A percentile compares a stretch with the other conserved stretches of the same genome.
These are phyloP conservation scores for Cyclophora punctaria DNA, from an alignment of 2,888 invertebrate genomes.

Conservation along the genomic window DNA sequence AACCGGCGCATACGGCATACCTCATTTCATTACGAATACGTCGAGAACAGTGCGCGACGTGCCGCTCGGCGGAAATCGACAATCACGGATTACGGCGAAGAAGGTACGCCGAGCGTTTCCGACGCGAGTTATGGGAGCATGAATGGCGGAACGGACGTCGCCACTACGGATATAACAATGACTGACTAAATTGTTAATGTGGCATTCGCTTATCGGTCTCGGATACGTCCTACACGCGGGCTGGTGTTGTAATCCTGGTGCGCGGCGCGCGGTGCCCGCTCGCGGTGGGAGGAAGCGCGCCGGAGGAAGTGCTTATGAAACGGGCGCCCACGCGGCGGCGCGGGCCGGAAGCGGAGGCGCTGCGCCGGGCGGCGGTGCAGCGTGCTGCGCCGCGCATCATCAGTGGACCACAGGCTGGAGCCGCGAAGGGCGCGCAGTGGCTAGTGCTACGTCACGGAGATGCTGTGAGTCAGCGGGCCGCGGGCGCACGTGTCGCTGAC, in stretches of 20 bases:
- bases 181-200: constrained; percentile 41
- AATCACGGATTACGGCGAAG: constrained; percentile 31
- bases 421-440: constrained; percentile 39
- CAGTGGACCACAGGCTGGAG: constrained; percentile 40
- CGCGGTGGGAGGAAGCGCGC: constrained; percentile 49
- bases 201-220: constrained; percentile 40
- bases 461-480: constrained; percentile 48
- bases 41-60: background rate
- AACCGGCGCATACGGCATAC: constrained; percentile 24
- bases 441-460: constrained; percentile 43
- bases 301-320: constrained; percentile 65
- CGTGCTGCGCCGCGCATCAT: constrained; percentile 34
- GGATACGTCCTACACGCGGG: constrained; percentile 39
- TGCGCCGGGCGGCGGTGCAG: constrained; percentile 24
- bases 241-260: constrained; percentile 29
- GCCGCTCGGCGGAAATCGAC: constrained; percentile 29
- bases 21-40: constrained; percentile 11
- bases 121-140: constrained; percentile 32
- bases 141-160: constrained; percentile 33
- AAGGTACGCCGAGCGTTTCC: constrained; percentile 36
- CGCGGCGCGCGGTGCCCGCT: constrained; percentile 20
- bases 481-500: constrained; percentile 57
- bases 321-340: constrained; percentile 45
- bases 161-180: constrained; percentile 42
- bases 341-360: constrained; percentile 57